Base-by-base conservation (phyloP, 1,140 invertebrate species). In the Psix sp. region DNA sequence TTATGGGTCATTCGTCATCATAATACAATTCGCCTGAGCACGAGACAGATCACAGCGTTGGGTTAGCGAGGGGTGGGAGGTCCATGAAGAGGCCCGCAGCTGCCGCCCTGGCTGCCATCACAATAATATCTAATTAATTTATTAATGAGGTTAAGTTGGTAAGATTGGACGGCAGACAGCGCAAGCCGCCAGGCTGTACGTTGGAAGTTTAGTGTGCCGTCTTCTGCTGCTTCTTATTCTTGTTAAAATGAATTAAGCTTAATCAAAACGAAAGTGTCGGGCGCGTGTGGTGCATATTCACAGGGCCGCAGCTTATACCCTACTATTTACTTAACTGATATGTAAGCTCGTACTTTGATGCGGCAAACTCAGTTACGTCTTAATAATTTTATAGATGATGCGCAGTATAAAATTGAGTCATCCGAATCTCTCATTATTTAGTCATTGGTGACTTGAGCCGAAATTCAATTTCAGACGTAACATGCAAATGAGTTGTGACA, bases 111-210 rank as follows among this genome's bases (percentile, higher is more conserved):
- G 67, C 84, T 85, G 78, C 84, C 83, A 85, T 84, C 84, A 82
- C 84, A 86, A 86, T 85, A 84, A 86, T 85, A 86, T 86, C 83
- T 86, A 85, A 86, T 86, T 86, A 86, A 86, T 85, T 85, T 86
- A 86, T 86, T 86, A 86, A 86, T 86, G 84, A 86, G 84, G 84
- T 86, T 86, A 86, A 86, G 76, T 86, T 86, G 81, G 81, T 70
- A 82, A 84, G 84, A 86, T 86, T 85, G 84, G 84, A 83, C 80
- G 82, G 80, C 84, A 85, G 84, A 86, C 83, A 84, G 81, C 79
- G 81, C 82, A 76, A 84, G 80, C 79, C 82, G 81, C 77, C 74
- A 72, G 74, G 71, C 66, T 63, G 62, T 66, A 67, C 76, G 76
- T 79, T 81, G 71, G 40, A 56, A 74, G 77, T 82, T 80, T 77